Percentiles rank a stretch among this genome's conserved stretches.
These are phyloP conservation scores for Harpagus bidentatus DNA, from an alignment of 2,113 vertebrate species.

Conservation along the genomic window DNA sequence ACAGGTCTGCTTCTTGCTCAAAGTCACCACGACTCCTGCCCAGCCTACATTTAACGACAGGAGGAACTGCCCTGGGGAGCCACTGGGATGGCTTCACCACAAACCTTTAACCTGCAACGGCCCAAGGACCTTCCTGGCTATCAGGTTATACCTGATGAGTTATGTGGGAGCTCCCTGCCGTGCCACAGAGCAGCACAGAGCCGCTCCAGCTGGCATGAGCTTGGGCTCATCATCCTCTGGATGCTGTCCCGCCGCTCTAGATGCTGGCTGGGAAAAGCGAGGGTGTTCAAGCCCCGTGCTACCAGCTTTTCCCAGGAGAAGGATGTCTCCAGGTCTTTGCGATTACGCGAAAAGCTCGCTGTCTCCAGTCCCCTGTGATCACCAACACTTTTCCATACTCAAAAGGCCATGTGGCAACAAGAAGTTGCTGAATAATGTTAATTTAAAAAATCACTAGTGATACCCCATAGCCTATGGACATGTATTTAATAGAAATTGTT, in stretches of 20 bases:
- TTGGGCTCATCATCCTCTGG: neutral
- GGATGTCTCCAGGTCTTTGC: neutral
- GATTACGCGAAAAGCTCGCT: fast-evolving
- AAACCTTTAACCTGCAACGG: neutral
- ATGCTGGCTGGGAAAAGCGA: neutral
- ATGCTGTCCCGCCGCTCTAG: fast-evolving
- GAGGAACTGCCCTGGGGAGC: neutral
- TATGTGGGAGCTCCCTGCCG: fast-evolving
- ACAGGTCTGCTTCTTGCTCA: fast-evolving
- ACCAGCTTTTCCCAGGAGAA: neutral
- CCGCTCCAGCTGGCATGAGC: neutral
- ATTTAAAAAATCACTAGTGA: neutral
- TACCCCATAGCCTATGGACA: neutral
- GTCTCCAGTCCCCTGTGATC: neutral
- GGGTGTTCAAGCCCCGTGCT: neutral
- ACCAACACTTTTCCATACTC: neutral
- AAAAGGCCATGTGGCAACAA: neutral
- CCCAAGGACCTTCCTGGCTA: neutral
- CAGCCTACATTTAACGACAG: fast-evolving
- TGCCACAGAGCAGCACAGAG: neutral
- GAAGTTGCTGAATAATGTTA: neutral
- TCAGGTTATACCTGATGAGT: fast-evolving
- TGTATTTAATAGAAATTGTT: fast-evolving
- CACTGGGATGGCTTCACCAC: neutral
- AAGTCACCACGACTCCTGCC: neutral